Base-by-base conservation (phyloP, 2,888 invertebrate genomes). In the Amblyteles armatorius region DNA sequence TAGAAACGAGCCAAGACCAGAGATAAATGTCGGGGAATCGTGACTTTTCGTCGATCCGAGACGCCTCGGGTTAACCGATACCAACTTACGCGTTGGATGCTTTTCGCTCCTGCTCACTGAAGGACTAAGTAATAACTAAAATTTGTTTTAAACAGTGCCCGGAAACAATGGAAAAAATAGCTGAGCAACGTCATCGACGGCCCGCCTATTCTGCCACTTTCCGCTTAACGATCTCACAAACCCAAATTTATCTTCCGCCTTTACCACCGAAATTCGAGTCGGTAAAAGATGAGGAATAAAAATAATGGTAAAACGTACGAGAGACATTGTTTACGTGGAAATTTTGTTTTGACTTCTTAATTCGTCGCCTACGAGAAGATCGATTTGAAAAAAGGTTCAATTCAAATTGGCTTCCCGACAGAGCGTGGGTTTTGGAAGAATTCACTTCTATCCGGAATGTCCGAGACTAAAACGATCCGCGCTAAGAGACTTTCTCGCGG, bases 11-110 rank as follows among this genome's bases (percentile, higher is more conserved):
- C 55, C 72, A 79, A 72, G 65, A 79, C 22, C 72, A 29, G 16
- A 72, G 72, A 79, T 79, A 79, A 79, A 79, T 71, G 72, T 72
- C 72, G 40, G 48, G 40, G 26, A 79, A 72, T 65, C 79, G 79
- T 79, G 79, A 29, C 52, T 72, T 79, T 72, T 55, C 63, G 36
- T 52, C 19, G 40, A 36, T n/a, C 33, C 52, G 11, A n/a, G 26
- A 79, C 71, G 63, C 5, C 40, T 16, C 57, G 72, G 16, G 36
- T 72, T 19, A 33, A 36, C 55, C 19, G 19, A 36, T 33, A 57
- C 55, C 0, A 67, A 79, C 55, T 65, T 65, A 36, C 55, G 11
- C 36, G 13, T 26, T 19, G 63, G 50, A 65, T 79, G 72, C 79
- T 72, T 79, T 65, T 33, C 50, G 50, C 44, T 79, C 71, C 69